Base-by-base conservation (phyloP, 2,888 invertebrate genomes). In the Horisme vitalbata region DNA sequence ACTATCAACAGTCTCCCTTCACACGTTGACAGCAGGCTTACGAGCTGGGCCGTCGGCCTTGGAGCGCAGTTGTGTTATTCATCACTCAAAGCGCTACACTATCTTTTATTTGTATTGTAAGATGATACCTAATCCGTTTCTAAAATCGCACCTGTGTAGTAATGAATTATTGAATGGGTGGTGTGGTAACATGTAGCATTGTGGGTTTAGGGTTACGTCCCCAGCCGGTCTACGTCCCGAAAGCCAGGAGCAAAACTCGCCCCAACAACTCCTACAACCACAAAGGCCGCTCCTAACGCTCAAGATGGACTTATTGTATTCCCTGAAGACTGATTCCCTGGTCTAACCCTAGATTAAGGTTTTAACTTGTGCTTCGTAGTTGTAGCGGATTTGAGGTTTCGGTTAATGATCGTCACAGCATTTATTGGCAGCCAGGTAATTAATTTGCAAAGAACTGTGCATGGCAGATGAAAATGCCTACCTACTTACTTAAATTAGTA, bases 201-300 rank as follows among this genome's bases (percentile, higher is more conserved):
- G 51, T 67, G 63, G 63, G 61, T 69, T 59, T 76, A 80, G 80
- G 79, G 71, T 33, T 71, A 67, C 69, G 62, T 70, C 58, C 61
- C 64, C 52, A 64, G 60, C 51, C 61, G 49, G 55, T 47, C 57
- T 14, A 52, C 59, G 23, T 45, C 54, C 52, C 44, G 39, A 36
- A 58, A 51, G 53, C 45, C 46, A 41, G 48, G 49, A 37, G 55
- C 57, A 41, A 52, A 44, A 21, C 45, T 56, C 61, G 59, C 41
- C 55, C 47, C 48, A 27, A 50, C 51, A 14, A 41, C 44, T 36
- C 49, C 49, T 26, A 44, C 57, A 8, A 51, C 58, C 35, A 55
- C 69, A 24, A 45, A 59, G 41, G 51, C 58, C 41, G 55, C 65
- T 10, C 35, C 61, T 36, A 38, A 50, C 20, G 27, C 48, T 38